phyloP scores from a whole-genome alignment of 1,140 invertebrate genomes.

The Ganaspis sp. region DNA sequence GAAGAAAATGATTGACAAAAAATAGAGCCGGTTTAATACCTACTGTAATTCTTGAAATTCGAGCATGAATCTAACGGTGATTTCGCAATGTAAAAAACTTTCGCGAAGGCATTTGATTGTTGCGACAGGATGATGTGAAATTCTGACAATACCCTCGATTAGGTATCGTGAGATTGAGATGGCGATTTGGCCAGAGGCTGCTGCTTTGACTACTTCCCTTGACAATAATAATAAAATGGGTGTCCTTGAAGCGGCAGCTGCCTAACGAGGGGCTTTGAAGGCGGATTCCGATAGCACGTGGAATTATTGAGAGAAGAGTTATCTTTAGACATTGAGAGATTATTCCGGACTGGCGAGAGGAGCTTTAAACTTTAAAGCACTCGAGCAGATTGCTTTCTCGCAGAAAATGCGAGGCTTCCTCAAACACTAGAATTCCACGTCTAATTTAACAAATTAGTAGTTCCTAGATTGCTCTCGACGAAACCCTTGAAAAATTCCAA shows the following conservation, averaged over 20 bases:
- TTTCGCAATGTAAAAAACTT: constrained; percentile 9
- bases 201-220: background rate
- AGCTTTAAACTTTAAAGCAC: background rate
- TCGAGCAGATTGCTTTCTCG: background rate
- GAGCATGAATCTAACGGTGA: constrained; percentile 14
- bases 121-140: constrained; percentile 9
- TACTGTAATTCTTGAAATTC: background rate
- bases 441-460: background rate
- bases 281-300: background rate
- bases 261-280: background rate
- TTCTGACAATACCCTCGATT: constrained; percentile 16
- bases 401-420: background rate
- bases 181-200: background rate
- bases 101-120: background rate
- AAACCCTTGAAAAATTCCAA: constrained; percentile 13
- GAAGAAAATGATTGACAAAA: background rate
- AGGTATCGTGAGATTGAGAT: background rate
- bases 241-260: background rate
- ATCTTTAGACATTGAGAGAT: background rate
- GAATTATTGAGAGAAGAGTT: background rate
- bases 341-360: background rate
- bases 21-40: background rate
- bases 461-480: background rate
- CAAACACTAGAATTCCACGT: background rate
- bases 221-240: background rate